These are phyloP conservation scores for Brenthis ino DNA, from an alignment of 2,888 invertebrate species.

Conservation along the genomic window DNA sequence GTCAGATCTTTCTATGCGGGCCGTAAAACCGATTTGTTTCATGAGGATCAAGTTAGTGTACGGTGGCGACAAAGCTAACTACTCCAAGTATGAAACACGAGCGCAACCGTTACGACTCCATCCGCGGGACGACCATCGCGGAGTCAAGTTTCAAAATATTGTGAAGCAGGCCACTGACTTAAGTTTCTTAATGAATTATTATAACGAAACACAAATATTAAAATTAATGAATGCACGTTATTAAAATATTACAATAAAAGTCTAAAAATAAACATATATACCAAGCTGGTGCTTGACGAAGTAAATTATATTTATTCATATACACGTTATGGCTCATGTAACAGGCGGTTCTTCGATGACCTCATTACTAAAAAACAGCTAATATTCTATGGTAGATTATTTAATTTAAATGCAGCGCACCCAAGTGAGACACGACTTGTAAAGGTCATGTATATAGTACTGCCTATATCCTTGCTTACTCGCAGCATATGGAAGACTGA, in stretches of 20 bases:
- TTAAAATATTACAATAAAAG: not conserved
- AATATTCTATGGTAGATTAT: conserved; percentile 42
- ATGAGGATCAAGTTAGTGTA: conserved; percentile 61
- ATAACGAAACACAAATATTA: not conserved
- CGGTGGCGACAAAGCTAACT: conserved; percentile 42
- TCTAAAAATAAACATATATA: conserved; percentile 30
- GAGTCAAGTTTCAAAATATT: conserved; percentile 73
- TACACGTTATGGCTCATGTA: conserved; percentile 63
- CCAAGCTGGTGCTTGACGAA: conserved; percentile 49
- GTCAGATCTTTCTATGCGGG: conserved; percentile 65
- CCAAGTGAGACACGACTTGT: conserved; percentile 48
- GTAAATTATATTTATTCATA: conserved; percentile 49
- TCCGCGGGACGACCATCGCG: conserved; percentile 35
- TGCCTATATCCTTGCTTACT: conserved; percentile 36
- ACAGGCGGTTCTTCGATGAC: conserved; percentile 55
- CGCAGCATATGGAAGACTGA: conserved; percentile 52
- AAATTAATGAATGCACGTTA: not conserved
- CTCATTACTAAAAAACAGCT: conserved; percentile 64
- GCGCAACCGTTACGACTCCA: conserved; percentile 53
- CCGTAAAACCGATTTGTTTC: conserved; percentile 65
- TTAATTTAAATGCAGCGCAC: conserved; percentile 48
- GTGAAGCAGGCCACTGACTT: conserved; percentile 31
- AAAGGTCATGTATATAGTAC: conserved; percentile 38
- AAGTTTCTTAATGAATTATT: conserved; percentile 6
- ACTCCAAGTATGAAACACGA: conserved; percentile 54